Evolutionary conservation across 2,797 vertebrate genomes (phyloP).

Genomic region (Peromyscus aztecus): DNA sequence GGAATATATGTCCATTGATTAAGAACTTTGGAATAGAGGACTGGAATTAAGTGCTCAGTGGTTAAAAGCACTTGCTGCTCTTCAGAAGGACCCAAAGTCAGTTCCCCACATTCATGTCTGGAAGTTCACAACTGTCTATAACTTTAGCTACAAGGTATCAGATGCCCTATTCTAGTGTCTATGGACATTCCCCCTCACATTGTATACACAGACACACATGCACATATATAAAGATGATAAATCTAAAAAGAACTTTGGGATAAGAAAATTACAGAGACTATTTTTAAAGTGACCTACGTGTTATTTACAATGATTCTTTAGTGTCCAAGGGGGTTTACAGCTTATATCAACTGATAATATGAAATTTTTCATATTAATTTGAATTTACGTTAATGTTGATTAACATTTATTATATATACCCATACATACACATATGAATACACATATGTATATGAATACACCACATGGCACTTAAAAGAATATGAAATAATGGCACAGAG

Average conservation of each 20-base stretch:
- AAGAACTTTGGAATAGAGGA: background rate
- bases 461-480: constrained; percentile 10
- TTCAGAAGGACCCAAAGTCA: background rate
- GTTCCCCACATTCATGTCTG: background rate
- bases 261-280: constrained; percentile 15
- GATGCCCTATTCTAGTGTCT: background rate
- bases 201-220: background rate
- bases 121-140: background rate
- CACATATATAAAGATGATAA: background rate
- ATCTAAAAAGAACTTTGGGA: background rate
- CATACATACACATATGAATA: background rate
- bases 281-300: background rate
- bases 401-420: background rate
- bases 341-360: background rate
- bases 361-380: constrained; percentile 52
- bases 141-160: background rate
- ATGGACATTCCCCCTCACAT: background rate
- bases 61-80: background rate
- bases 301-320: constrained; percentile 46
- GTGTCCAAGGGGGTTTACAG: constrained; percentile 21
- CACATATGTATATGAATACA: background rate
- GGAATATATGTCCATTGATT: background rate
- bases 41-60: background rate
- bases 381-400: constrained; percentile 31
- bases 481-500: background rate